Conservation (phyloP, 2,113 vertebrate species). For the Scortum barcoo region DNA sequence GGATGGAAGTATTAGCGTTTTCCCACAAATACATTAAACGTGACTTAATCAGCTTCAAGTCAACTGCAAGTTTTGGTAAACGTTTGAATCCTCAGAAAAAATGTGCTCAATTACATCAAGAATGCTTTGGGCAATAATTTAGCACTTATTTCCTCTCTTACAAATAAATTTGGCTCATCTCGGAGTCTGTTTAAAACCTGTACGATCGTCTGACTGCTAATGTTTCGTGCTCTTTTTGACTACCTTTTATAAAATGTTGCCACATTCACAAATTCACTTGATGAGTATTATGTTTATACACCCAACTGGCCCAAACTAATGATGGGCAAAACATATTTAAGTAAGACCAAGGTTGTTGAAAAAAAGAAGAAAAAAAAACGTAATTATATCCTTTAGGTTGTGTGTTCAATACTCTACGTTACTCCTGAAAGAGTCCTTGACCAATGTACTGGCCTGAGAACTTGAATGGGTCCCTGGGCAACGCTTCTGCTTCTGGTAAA, state of each 20-base stretch:
- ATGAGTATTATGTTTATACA: neutral
- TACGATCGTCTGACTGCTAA: neutral
- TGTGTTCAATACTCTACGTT: neutral
- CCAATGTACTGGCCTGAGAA: constrained; percentile 11
- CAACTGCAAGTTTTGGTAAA: neutral
- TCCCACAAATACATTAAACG: neutral
- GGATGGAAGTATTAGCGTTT: neutral
- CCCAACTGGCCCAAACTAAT: neutral
- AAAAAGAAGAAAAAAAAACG: neutral
- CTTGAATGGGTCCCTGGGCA: constrained; percentile 8
- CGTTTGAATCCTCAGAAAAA: neutral
- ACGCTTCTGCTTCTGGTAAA: neutral
- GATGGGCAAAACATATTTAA: neutral
- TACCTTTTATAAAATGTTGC: neutral
- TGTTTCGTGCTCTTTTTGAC: no score
- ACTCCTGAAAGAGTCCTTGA: neutral
- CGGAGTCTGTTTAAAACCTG: neutral
- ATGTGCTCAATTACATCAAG: neutral
- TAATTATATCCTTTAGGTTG: neutral
- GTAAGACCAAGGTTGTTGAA: neutral
- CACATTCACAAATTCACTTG: neutral
- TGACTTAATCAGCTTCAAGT: constrained; percentile 1
- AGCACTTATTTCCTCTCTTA: no score
- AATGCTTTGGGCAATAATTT: no score
- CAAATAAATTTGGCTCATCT: no score